Base-by-base conservation (phyloP, 2,113 vertebrate genomes). In the Nipponia nippon region DNA sequence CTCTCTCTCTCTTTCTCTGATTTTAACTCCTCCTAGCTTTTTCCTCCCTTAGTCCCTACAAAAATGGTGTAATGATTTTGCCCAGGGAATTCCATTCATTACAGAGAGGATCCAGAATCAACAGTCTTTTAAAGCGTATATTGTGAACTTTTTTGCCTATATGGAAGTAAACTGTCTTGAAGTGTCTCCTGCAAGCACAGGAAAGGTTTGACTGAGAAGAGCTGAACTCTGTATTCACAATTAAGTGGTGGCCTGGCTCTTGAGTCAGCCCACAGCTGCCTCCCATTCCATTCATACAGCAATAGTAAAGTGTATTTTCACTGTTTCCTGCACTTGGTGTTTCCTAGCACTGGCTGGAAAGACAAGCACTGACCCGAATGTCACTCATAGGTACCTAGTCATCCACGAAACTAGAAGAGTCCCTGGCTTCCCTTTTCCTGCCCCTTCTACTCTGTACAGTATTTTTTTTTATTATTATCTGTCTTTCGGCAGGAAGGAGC, bases 401-500 rank as follows among this genome's bases (percentile, higher is more conserved):
- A 34, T 18, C 46, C n/a, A 2, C 13, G 47, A 55, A 32, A 7
- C 32, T 50, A 27, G 63, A 11, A 5, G 12, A 47, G 13, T 61
- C 32, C 30, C 14, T 69, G 42, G 10, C 36, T 89, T 66, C 22
- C 23, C 42, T 78, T 50, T 62, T 32, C 71, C 44, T 65, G 30
- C 11, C 18, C 18, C 44, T 71, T 49, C 44, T 61, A 8, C 70
- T 30, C 50, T 59, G 3, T 47, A 70, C 32, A 29, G 49, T 23
- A 13, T 59, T 59, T 27, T 38, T 21, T 63, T 7, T 29, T 34
- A 6, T 76, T 52, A 19, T 69, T 26, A 26, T 30, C 49, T 87
- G 42, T 81, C 20, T 86, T 86, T 8, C 96, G 98, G 98, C 75
- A 26, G 75, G 11, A 46, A 19, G 34, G 10, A 95, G 87, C 90